A percentile compares a stretch with the other conserved stretches of the same genome.
phyloP scores from a whole-genome alignment of 2,113 vertebrate genomes.

The Fregetta grallaria region DNA sequence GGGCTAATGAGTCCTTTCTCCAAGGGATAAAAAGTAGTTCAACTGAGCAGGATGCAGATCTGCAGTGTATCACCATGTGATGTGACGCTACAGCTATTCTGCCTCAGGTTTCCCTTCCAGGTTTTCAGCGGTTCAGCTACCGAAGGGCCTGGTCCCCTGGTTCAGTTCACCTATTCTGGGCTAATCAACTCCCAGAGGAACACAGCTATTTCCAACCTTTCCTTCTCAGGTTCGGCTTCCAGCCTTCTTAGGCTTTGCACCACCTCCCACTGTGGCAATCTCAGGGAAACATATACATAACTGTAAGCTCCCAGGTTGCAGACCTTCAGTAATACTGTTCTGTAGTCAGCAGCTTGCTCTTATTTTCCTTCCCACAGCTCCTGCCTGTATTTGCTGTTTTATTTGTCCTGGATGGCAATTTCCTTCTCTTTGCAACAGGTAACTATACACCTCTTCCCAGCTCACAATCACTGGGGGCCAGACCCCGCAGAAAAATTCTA shows the following conservation, averaged over 20 bases:
- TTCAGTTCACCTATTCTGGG: neutral
- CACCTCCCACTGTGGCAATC: neutral
- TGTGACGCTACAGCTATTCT: neutral
- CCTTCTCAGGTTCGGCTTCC: neutral
- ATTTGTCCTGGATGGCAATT: neutral
- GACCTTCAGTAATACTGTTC: neutral
- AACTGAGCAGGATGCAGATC: neutral
- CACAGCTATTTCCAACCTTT: neutral
- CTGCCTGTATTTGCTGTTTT: neutral
- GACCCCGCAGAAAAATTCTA: neutral
- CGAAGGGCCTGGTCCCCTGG: neutral
- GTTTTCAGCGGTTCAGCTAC: neutral
- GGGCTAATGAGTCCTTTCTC: constrained; percentile 56
- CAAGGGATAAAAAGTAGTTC: constrained; percentile 33
- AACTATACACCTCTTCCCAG: neutral
- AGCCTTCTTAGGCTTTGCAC: neutral
- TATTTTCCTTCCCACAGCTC: neutral
- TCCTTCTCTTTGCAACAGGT: neutral
- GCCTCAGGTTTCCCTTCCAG: constrained; percentile 33
- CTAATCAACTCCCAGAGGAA: neutral
- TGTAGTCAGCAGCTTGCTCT: neutral
- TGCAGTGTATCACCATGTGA: neutral
- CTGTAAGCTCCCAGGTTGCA: neutral
- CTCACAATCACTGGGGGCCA: neutral
- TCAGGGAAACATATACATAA: neutral